A percentile compares a stretch with the other conserved stretches of the same genome.
Conservation (phyloP, 2,888 invertebrate species). For the Metellina segmentata region DNA sequence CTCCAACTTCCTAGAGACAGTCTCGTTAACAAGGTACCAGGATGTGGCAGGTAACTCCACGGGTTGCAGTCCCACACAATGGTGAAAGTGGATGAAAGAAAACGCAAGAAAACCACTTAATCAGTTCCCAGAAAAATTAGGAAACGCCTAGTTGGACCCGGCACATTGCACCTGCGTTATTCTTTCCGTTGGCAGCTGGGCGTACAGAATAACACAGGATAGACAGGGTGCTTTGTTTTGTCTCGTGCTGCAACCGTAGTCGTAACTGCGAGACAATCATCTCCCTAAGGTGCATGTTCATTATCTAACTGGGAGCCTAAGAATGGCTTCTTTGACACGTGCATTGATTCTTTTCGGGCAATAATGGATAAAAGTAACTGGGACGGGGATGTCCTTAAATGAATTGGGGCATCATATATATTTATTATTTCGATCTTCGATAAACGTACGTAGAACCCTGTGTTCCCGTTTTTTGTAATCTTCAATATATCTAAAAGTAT, state of each 20-base stretch:
- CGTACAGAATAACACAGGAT: constrained; percentile 12
- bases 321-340: constrained; percentile 22
- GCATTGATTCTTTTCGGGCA: constrained; percentile 19
- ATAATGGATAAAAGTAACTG: constrained; percentile 11
- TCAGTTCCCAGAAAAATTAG: constrained; percentile 57
- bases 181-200: constrained; percentile 36
- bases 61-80: constrained; percentile 4
- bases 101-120: constrained; percentile 42
- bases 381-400: background rate
- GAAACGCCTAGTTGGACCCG: constrained; percentile 22
- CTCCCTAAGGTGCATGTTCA: constrained; percentile 27
- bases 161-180: constrained; percentile 51
- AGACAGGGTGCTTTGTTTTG: constrained; percentile 21
- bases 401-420: background rate
- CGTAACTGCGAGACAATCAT: constrained; percentile 6
- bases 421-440: background rate
- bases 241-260: background rate
- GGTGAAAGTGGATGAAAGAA: constrained; percentile 15
- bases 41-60: constrained; percentile 31
- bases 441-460: no score
- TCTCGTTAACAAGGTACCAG: constrained; percentile 48
- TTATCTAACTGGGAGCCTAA: constrained; percentile 5
- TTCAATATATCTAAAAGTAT: no score
- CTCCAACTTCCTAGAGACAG: constrained; percentile 47
- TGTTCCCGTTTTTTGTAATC: no score